Conservation (phyloP, 2,797 vertebrate genomes). For the Cottoperca gobio region DNA sequence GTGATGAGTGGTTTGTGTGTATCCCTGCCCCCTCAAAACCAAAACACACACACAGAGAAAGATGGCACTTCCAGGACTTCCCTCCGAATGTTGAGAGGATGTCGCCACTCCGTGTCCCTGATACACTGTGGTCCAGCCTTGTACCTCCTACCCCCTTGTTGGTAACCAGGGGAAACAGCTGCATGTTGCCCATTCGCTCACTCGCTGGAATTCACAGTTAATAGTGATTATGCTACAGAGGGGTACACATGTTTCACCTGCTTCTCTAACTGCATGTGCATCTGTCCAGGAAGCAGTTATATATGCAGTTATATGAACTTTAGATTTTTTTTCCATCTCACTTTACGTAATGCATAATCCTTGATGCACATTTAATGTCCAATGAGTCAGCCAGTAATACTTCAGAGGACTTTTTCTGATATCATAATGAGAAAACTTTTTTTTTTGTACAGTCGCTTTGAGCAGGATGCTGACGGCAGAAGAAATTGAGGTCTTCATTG, state of each 20-base stretch:
- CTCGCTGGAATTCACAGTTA: conserved; percentile 47
- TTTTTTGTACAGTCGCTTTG: not conserved
- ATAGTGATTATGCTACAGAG: conserved; percentile 40
- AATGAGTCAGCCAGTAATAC: conserved; percentile 1
- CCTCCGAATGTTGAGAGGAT: conserved; percentile 16
- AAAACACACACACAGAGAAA: conserved; percentile 24
- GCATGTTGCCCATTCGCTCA: conserved; percentile 40
- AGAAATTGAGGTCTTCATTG: not conserved
- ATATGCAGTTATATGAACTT: conserved; percentile 24
- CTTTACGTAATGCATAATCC: conserved; percentile 29
- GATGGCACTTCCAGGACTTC: conserved; percentile 25
- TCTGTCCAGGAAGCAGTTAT: too few relatives aligned
- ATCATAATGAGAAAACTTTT: not conserved
- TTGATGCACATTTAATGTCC: conserved; percentile 2
- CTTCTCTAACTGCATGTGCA: conserved; percentile 43
- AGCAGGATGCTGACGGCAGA: conserved; percentile 2
- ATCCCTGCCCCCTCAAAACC: conserved; percentile 23
- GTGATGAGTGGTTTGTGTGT: conserved; percentile 36
- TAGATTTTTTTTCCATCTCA: conserved; percentile 17
- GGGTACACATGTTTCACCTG: conserved; percentile 25
- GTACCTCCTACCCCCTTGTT: conserved; percentile 13
- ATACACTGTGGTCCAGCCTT: conserved; percentile 16
- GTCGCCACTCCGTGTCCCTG: conserved; percentile 20
- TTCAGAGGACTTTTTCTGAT: not conserved
- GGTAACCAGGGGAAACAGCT: conserved; percentile 40